Percentiles rank a stretch among this genome's conserved stretches.
Conservation (phyloP, 2,797 vertebrate species). For the Sparidentex hasta region DNA sequence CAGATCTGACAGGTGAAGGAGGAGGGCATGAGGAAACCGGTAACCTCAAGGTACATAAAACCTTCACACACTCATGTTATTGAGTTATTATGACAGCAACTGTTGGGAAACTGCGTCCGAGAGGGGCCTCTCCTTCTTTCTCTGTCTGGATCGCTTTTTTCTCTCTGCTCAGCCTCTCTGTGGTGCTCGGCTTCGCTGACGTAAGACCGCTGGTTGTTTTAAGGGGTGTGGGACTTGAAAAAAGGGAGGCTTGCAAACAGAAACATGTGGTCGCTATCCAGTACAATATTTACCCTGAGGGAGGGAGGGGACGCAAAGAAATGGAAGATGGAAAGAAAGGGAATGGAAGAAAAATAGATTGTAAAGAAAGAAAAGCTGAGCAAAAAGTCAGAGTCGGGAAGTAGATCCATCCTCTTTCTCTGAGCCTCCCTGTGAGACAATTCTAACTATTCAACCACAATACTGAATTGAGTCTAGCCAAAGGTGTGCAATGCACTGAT, state of each 20-base stretch:
- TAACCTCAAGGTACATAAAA: not conserved
- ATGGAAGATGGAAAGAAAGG: slow-evolving; percentile 15
- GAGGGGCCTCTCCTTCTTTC: slow-evolving; percentile 38
- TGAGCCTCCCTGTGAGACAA: slow-evolving; percentile 16
- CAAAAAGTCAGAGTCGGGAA: not conserved
- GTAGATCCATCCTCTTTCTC: not conserved
- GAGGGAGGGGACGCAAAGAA: slow-evolving; percentile 30
- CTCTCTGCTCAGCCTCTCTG: slow-evolving; percentile 44
- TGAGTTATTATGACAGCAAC: not conserved
- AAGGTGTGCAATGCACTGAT: not conserved
- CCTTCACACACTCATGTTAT: not conserved
- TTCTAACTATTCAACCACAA: slow-evolving; percentile 37
- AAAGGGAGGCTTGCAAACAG: slow-evolving; percentile 68
- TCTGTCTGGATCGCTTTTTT: slow-evolving; percentile 31
- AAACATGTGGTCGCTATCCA: slow-evolving; percentile 72
- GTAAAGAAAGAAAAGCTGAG: not conserved
- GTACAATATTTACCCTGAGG: slow-evolving; percentile 62
- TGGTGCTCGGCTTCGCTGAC: slow-evolving; percentile 51
- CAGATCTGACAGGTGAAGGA: slow-evolving; percentile 28
- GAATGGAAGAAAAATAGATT: slow-evolving; percentile 1
- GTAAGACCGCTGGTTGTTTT: slow-evolving; percentile 61
- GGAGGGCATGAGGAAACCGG: not conserved
- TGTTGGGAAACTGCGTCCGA: slow-evolving; percentile 29
- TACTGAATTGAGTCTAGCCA: not conserved
- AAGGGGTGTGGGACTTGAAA: slow-evolving; percentile 70